Conservation (phyloP, 2,888 invertebrate genomes). For the Operophtera brumata region DNA sequence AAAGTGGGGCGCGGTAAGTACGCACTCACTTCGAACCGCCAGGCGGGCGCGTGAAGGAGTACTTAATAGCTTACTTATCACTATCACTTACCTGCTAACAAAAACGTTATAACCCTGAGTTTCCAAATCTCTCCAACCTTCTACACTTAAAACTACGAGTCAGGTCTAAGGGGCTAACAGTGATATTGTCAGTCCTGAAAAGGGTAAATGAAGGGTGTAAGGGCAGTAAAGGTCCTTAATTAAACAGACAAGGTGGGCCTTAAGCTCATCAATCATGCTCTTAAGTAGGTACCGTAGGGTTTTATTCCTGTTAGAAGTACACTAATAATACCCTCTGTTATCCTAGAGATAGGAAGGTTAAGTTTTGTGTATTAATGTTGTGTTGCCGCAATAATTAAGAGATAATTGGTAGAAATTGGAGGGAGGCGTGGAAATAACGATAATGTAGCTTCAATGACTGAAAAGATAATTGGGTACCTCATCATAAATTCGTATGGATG, state of each 20-base stretch:
- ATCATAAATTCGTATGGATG: too few relatives aligned
- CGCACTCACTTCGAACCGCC: too few relatives aligned
- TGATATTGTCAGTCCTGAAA: constrained; percentile 28
- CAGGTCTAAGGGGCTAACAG: constrained; percentile 9
- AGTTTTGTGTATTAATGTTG: not conserved
- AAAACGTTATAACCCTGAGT: too few relatives aligned
- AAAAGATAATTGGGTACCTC: too few relatives aligned
- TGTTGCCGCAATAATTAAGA: too few relatives aligned
- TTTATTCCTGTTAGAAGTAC: not conserved
- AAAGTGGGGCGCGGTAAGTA: too few relatives aligned
- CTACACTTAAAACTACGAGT: constrained; percentile 1
- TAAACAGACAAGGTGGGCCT: constrained; percentile 26
- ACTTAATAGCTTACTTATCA: too few relatives aligned
- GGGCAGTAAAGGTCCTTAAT: constrained; percentile 24
- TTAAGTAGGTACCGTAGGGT: constrained; percentile 10
- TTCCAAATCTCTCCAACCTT: not conserved
- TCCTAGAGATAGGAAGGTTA: not conserved
- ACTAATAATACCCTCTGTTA: not conserved
- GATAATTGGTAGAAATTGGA: too few relatives aligned
- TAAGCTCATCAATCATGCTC: constrained; percentile 28
- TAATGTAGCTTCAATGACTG: too few relatives aligned
- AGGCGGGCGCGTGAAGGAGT: too few relatives aligned
- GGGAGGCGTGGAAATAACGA: too few relatives aligned
- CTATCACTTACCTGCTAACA: too few relatives aligned
- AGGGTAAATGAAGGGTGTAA: constrained; percentile 30